Evolutionary conservation across 2,888 invertebrate genomes (phyloP).

Genomic region (Spilosoma lubricipeda): DNA sequence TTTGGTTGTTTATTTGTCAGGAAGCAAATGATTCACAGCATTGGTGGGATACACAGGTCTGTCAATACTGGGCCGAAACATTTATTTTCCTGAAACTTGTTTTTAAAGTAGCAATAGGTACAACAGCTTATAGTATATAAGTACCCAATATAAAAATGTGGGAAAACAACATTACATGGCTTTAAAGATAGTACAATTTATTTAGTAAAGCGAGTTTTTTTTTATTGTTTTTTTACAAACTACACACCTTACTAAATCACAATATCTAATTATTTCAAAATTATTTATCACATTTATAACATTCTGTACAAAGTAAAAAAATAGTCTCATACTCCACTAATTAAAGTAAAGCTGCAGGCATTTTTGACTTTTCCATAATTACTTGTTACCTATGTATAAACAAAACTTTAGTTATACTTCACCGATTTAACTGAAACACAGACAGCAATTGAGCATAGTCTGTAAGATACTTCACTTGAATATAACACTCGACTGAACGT

Average conservation of each 20-base stretch:
- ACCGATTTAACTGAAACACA: constrained; percentile 50
- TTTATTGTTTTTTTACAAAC: constrained; percentile 69
- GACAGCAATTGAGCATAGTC: constrained; percentile 51
- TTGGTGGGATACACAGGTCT: constrained; percentile 85
- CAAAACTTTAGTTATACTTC: constrained; percentile 49
- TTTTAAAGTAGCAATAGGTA: constrained; percentile 74
- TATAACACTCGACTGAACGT: constrained; percentile 52
- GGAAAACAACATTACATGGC: constrained; percentile 79
- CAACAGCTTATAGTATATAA: constrained; percentile 81
- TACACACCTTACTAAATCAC: constrained; percentile 85
- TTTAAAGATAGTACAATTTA: constrained; percentile 73
- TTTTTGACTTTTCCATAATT: constrained; percentile 52
- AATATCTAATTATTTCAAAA: constrained; percentile 84
- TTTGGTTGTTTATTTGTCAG: constrained; percentile 85
- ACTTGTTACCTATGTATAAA: constrained; percentile 56
- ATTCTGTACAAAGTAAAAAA: constrained; percentile 86
- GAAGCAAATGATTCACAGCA: constrained; percentile 87
- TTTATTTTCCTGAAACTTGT: constrained; percentile 73
- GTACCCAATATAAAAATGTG: constrained; percentile 83
- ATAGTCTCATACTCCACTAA: constrained; percentile 81
- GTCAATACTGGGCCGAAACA: constrained; percentile 83
- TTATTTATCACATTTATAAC: constrained; percentile 85
- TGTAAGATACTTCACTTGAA: constrained; percentile 37
- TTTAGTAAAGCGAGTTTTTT: constrained; percentile 81
- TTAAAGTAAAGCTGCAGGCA: constrained; percentile 77